These are phyloP conservation scores for Pantherophis guttatus DNA, from an alignment of 2,113 vertebrate genomes.

Conservation along the genomic window DNA sequence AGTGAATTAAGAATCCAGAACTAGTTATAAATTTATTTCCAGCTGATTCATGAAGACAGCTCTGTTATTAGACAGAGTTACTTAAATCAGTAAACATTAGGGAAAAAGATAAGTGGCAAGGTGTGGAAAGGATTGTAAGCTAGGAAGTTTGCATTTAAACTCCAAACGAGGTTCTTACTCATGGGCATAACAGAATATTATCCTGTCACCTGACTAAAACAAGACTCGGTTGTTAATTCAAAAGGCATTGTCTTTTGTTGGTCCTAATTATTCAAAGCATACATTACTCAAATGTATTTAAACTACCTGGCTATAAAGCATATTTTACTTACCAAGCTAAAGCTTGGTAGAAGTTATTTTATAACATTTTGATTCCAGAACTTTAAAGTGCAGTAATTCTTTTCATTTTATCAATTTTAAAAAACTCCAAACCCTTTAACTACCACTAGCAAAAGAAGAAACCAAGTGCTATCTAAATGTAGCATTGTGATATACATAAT, in stretches of 20 bases:
- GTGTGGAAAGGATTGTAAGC: background rate
- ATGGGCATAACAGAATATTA: background rate
- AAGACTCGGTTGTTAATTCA: background rate
- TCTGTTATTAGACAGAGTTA: background rate
- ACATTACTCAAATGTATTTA: background rate
- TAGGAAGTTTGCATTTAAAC: background rate
- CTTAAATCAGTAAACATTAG: background rate
- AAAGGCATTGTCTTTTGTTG: background rate
- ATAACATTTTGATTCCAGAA: background rate
- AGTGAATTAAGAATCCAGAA: background rate
- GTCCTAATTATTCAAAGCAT: background rate
- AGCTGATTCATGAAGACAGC: background rate
- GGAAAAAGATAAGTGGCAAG: background rate
- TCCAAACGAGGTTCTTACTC: background rate
- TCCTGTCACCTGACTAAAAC: background rate
- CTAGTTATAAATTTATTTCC: background rate
- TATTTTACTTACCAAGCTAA: background rate
- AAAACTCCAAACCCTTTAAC: background rate
- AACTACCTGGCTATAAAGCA: background rate
- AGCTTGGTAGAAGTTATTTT: background rate
- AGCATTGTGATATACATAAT: background rate
- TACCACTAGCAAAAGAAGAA: background rate
- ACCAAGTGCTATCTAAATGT: background rate
- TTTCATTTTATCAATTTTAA: background rate
- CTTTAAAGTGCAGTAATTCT: background rate